A percentile compares a stretch with the other conserved stretches of the same genome.
Conservation (phyloP, 2,797 vertebrate species). For the Sandelia bainsii region DNA sequence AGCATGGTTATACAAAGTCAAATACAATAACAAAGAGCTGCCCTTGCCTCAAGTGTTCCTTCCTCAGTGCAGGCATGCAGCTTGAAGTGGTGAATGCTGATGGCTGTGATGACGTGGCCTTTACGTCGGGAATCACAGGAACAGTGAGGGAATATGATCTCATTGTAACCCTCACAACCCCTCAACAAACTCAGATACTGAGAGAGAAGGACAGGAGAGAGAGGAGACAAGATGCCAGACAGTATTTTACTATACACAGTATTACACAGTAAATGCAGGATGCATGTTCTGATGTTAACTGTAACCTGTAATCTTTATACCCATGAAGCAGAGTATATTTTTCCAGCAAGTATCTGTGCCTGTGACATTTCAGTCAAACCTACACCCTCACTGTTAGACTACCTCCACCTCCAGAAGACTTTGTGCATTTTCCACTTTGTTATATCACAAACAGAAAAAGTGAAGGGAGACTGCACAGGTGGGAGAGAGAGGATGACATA, state of each 20-base stretch:
- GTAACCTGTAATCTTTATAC: background rate
- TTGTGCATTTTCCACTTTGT: conserved; percentile 1
- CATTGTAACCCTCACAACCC: conserved; percentile 94
- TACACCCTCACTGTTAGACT: background rate
- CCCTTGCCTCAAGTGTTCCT: conserved; percentile 90
- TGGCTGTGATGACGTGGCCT: conserved; percentile 94
- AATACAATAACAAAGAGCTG: background rate
- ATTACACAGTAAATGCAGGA: background rate
- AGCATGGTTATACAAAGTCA: background rate
- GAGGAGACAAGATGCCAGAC: background rate
- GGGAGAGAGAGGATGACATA: conserved; percentile 5
- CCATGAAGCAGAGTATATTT: conserved; percentile 5
- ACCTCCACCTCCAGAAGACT: background rate
- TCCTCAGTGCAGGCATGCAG: conserved; percentile 96
- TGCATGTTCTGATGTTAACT: background rate
- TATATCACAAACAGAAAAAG: conserved; percentile 10
- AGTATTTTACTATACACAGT: background rate
- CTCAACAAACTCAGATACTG: conserved; percentile 93
- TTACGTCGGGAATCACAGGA: conserved; percentile 95
- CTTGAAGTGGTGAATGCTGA: conserved; percentile 96
- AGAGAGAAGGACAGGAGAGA: background rate
- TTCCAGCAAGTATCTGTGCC: background rate
- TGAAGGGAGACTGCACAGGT: conserved; percentile 17
- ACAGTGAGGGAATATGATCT: conserved; percentile 97
- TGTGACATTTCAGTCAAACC: conserved; percentile 1